Evolutionary conservation across 2,113 vertebrate species (phyloP), one percentile per base, ranked within the genome.

Genomic region (Vulpes ferrilata): DNA sequence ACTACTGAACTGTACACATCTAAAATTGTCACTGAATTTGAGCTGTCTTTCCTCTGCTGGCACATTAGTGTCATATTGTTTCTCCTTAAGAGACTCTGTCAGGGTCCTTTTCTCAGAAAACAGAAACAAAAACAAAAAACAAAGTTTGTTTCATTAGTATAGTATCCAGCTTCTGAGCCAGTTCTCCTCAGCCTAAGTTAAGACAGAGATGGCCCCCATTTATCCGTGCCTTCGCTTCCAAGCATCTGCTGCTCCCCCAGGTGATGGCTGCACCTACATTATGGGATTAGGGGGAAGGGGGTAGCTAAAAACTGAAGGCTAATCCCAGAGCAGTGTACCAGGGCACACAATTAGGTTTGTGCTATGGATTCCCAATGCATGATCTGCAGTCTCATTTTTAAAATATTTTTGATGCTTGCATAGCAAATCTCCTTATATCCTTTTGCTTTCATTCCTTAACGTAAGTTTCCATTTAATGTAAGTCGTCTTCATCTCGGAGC

Each of bases 381-480:
- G 48, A 1, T 81, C 90, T 79, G 51, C 20, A 73, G 60, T 90
- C 25, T 84, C 2, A 43, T 78, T 96, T 96, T 81, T 98, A 84
- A 27, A 30, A 55, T 76, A 65, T 92, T 96, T 43, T 27, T 71
- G 60, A 0, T 38, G 15, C 32, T 96, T 91, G 19, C 0, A 1
- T 60, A 25, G 2, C 55, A 93, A 2, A 93, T 98, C 93, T 93
- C 13, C 74, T 94, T 80, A 76, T 94, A 79, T 4, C 43, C 60
- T 60, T 97, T 86, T 53, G 23, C 11, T 89, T 88, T 90, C 95
- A 51, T 88, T 89, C 93, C 53, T 88, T 89, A 87, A 38, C 11
- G 51, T 65, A 81, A 59, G 73, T 90, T 86, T 97, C 83, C 92
- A 5, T 60, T 90, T 96, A 95, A 88, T 95, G 97, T 88, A 88